Percentiles rank a stretch among this genome's conserved stretches.
These are phyloP conservation scores for Helicolenus hilgendorfi DNA, from an alignment of 2,797 vertebrate genomes.

Conservation along the genomic window DNA sequence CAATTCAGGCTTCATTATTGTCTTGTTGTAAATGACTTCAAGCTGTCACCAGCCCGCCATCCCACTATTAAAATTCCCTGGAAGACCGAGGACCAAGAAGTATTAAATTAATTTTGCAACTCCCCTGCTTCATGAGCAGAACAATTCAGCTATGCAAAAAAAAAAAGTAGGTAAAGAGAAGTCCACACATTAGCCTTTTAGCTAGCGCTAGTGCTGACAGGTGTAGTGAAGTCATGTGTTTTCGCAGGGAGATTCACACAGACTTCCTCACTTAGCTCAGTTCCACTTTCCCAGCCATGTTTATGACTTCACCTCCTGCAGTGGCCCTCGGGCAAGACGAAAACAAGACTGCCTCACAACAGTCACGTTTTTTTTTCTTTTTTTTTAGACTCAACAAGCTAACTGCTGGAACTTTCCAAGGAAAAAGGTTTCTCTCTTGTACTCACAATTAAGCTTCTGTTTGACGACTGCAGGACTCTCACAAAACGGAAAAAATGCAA, in stretches of 20 bases:
- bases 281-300: slow-evolving; percentile 83
- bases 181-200: slow-evolving; percentile 50
- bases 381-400: slow-evolving; percentile 78
- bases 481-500: slow-evolving; percentile 2
- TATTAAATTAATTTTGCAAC: slow-evolving; percentile 38
- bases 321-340: slow-evolving; percentile 80
- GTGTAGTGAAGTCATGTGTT: slow-evolving; percentile 89
- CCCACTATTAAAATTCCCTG: slow-evolving; percentile 27
- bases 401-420: slow-evolving; percentile 76
- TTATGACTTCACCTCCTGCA: slow-evolving; percentile 89
- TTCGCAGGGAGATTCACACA: slow-evolving; percentile 79
- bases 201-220: slow-evolving; percentile 71
- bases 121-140: slow-evolving; percentile 41
- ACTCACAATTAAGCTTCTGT: slow-evolving; percentile 70
- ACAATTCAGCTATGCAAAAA: slow-evolving; percentile 42
- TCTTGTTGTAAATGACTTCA: slow-evolving; percentile 48
- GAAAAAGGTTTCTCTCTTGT: slow-evolving; percentile 49
- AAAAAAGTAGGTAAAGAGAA: slow-evolving; percentile 22
- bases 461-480: slow-evolving; percentile 33
- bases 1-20: slow-evolving; percentile 33
- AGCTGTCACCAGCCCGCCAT: slow-evolving; percentile 38
- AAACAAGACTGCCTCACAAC: slow-evolving; percentile 86
- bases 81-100: background rate
- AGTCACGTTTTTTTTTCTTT: slow-evolving; percentile 69
- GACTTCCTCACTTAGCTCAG: slow-evolving; percentile 76